Conservation (phyloP, 2,113 vertebrate genomes). For the Climacteris rufus region DNA sequence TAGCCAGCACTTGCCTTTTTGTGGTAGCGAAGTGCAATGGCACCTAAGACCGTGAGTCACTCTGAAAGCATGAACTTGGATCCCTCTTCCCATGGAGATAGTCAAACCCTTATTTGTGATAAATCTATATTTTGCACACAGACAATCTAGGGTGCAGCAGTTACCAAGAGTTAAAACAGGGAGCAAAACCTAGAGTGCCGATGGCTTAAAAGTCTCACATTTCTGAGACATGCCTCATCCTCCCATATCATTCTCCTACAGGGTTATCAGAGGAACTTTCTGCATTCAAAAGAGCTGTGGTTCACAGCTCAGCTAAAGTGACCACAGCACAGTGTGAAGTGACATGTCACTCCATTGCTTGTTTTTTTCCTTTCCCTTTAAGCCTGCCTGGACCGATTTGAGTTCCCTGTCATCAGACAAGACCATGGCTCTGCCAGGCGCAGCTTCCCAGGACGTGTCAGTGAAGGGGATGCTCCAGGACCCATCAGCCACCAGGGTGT, state of each 20-base stretch:
- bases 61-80: slow-evolving; percentile 17
- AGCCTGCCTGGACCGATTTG: slow-evolving; percentile 58
- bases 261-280: slow-evolving; percentile 74
- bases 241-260: slow-evolving; percentile 63
- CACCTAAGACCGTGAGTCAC: not conserved
- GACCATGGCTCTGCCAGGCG: slow-evolving; percentile 35
- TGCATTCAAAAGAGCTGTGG: slow-evolving; percentile 63
- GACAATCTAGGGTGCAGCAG: not conserved
- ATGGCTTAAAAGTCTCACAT: slow-evolving; percentile 65
- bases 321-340: slow-evolving; percentile 70
- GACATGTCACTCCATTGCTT: slow-evolving; percentile 13
- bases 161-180: slow-evolving; percentile 62
- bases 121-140: slow-evolving; percentile 25
- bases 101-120: not conserved
- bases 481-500: slow-evolving; percentile 71
- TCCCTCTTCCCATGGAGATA: not conserved
- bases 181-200: slow-evolving; percentile 55
- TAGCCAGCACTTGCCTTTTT: not conserved
- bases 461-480: slow-evolving; percentile 79
- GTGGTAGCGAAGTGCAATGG: not conserved
- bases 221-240: slow-evolving; percentile 67
- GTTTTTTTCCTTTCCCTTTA: not conserved
- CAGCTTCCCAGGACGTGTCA: slow-evolving; percentile 75
- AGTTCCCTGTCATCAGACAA: slow-evolving; percentile 69
- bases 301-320: slow-evolving; percentile 74